A percentile compares a stretch with the other conserved stretches of the same genome.
Conservation (phyloP, 2,888 invertebrate species). For the Zhengitettix transpicula region DNA sequence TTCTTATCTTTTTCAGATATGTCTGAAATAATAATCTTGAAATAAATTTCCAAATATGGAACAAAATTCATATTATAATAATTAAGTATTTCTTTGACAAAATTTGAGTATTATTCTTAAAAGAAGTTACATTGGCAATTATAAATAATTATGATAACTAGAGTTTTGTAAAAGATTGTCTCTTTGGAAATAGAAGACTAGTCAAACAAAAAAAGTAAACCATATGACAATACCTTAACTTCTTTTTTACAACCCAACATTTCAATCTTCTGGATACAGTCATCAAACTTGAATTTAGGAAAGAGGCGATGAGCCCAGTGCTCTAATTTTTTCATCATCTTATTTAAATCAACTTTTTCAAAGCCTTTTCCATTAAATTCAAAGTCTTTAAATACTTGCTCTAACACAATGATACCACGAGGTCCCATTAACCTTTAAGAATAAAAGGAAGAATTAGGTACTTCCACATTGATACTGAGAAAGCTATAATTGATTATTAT, state of each 20-base stretch:
- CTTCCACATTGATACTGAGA: too few species aligned
- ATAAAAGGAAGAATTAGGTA: too few species aligned
- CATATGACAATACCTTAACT: slow-evolving; percentile 40
- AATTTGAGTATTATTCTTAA: too few species aligned
- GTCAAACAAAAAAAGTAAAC: background rate
- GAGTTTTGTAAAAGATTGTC: too few species aligned
- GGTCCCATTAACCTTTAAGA: slow-evolving; percentile 43
- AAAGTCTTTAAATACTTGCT: slow-evolving; percentile 61
- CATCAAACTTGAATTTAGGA: slow-evolving; percentile 78
- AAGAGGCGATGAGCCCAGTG: slow-evolving; percentile 90
- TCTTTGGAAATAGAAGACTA: background rate
- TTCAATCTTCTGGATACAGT: slow-evolving; percentile 63
- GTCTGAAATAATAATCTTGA: slow-evolving; percentile 26
- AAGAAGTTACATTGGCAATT: too few species aligned
- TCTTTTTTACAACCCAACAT: slow-evolving; percentile 66
- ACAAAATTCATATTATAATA: too few species aligned
- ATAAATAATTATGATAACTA: too few species aligned
- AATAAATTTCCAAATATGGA: too few species aligned
- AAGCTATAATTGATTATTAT: too few species aligned
- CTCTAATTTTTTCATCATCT: slow-evolving; percentile 64
- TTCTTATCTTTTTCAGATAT: slow-evolving; percentile 45
- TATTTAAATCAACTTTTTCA: slow-evolving; percentile 67
- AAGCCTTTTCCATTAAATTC: slow-evolving; percentile 68
- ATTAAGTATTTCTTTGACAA: too few species aligned
- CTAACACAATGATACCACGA: slow-evolving; percentile 65